Evolutionary conservation across 2,888 invertebrate genomes (phyloP).

Genomic region (Ceraclea dissimilis): DNA sequence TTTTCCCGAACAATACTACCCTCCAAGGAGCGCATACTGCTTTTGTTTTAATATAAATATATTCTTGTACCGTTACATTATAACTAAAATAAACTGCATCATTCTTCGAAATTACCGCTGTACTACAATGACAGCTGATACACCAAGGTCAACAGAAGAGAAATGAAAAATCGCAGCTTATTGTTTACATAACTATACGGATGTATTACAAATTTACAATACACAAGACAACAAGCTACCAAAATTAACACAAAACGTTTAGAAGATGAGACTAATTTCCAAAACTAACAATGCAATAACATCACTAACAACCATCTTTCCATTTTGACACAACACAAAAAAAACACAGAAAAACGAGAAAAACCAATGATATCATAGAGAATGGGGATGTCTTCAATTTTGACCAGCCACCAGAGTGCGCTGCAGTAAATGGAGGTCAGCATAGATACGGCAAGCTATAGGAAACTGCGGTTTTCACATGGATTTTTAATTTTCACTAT

Average conservation of each 20-base stretch:
- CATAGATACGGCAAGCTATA: no score
- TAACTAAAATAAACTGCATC: conserved; percentile 1
- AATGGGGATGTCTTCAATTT: no score
- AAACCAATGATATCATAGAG: no score
- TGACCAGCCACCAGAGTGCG: no score
- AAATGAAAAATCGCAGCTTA: conserved; percentile 4
- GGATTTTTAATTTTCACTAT: no score
- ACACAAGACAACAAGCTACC: no score
- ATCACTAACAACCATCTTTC: background rate
- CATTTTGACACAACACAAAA: background rate
- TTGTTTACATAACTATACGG: background rate
- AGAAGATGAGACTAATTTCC: no score
- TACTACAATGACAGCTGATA: conserved; percentile 22
- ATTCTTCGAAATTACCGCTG: conserved; percentile 22
- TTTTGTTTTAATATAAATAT: background rate
- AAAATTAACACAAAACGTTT: no score
- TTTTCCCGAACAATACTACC: conserved; percentile 13
- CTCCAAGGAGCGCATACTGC: conserved; percentile 19
- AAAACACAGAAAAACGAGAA: background rate
- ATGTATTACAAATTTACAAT: background rate
- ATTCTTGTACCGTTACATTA: background rate
- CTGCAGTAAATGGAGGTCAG: no score
- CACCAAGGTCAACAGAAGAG: conserved; percentile 15
- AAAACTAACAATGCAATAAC: background rate
- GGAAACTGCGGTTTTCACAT: no score